Evolutionary conservation across 2,888 invertebrate genomes (phyloP).

Genomic region (Melinopterus prodromus): DNA sequence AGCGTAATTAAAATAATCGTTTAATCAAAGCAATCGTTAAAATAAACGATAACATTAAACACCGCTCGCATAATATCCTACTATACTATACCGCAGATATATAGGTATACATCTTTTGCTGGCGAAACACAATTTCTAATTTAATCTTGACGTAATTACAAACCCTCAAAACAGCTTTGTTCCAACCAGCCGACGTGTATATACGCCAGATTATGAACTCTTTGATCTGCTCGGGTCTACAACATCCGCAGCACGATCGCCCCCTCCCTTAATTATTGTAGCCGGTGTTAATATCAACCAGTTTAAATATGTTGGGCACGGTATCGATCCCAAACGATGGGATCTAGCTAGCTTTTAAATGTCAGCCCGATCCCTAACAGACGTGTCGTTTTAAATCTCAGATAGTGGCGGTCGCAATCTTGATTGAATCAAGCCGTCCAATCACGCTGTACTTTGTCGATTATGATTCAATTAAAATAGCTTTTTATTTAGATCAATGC

Average conservation of each 20-base stretch:
- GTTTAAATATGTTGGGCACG: background rate
- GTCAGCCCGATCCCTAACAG: background rate
- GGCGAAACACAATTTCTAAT: constrained; percentile 8
- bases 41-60: constrained; percentile 4
- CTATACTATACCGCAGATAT: background rate
- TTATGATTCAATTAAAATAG: background rate
- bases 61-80: background rate
- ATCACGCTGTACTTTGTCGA: background rate
- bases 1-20: background rate
- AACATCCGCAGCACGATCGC: background rate
- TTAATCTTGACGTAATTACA: constrained; percentile 20
- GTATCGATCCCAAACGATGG: background rate
- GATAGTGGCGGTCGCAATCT: background rate
- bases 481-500: background rate
- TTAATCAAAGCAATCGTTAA: background rate
- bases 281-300: background rate
- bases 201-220: no score
- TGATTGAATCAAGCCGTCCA: background rate
- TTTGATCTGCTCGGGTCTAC: no score
- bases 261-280: background rate
- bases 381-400: background rate
- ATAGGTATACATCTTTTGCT: background rate
- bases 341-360: background rate
- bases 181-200: background rate
- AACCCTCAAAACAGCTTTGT: constrained; percentile 25